Percentiles rank a stretch among this genome's conserved stretches.
Evolutionary conservation across 1,140 invertebrate genomes (phyloP).

Genomic region (Formica exsecta): DNA sequence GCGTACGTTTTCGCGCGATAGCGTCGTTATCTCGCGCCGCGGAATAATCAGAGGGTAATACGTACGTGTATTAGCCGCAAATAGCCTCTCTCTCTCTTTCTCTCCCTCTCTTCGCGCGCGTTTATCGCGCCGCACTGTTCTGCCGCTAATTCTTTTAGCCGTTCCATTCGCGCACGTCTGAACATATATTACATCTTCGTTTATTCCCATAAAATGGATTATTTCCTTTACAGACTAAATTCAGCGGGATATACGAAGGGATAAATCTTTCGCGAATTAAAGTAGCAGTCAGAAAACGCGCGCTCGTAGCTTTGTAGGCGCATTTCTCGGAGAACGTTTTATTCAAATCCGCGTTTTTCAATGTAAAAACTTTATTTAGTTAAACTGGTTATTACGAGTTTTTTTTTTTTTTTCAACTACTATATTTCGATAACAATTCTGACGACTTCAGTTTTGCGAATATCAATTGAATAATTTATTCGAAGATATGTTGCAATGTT

Average conservation of each 20-base stretch:
- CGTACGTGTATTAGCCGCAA: conserved; percentile 63
- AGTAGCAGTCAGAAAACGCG: conserved; percentile 48
- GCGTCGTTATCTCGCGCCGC: conserved; percentile 52
- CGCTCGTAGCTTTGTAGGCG: background rate
- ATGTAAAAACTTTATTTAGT: conserved; percentile 30
- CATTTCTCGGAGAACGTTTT: conserved; percentile 36
- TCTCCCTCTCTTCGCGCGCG: conserved; percentile 20
- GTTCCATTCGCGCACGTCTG: conserved; percentile 44
- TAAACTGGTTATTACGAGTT: background rate
- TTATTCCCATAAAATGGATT: conserved; percentile 58
- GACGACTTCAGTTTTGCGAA: background rate
- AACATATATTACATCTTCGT: conserved; percentile 56
- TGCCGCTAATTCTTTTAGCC: conserved; percentile 58
- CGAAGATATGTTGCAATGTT: background rate
- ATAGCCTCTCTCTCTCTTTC: conserved; percentile 22
- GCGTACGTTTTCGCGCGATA: conserved; percentile 46
- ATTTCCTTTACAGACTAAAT: conserved; percentile 58
- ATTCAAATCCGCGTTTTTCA: conserved; percentile 19
- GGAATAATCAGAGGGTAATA: conserved; percentile 65
- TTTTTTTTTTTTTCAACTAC: background rate
- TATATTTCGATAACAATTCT: conserved; percentile 1
- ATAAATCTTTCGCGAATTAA: conserved; percentile 60
- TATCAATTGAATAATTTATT: background rate
- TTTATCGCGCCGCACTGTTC: conserved; percentile 30
- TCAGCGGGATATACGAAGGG: conserved; percentile 40